These are phyloP conservation scores for Brachynemurus nebulosus DNA, from an alignment of 2,888 invertebrate genomes.

Conservation along the genomic window DNA sequence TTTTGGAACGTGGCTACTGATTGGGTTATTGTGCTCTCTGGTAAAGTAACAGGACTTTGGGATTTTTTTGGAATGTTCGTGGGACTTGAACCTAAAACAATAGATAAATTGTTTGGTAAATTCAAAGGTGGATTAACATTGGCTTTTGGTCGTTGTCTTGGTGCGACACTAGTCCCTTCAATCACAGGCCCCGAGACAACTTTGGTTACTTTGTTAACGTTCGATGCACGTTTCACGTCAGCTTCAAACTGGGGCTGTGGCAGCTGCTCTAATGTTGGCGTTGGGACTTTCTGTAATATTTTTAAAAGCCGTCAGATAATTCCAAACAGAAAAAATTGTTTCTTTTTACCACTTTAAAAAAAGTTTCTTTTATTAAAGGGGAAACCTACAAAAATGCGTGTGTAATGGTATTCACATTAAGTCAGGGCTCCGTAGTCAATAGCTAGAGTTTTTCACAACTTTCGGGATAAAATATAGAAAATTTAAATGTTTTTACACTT, in stretches of 20 bases:
- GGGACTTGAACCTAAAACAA: slow-evolving; percentile 40
- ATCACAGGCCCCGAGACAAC: slow-evolving; percentile 35
- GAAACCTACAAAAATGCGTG: too few species aligned
- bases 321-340: background rate
- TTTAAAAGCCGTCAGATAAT: background rate
- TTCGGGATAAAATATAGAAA: too few species aligned
- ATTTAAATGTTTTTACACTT: too few species aligned
- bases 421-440: too few species aligned
- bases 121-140: slow-evolving; percentile 31
- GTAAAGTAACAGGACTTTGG: slow-evolving; percentile 26
- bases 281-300: slow-evolving; percentile 44
- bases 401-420: too few species aligned
- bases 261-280: slow-evolving; percentile 49
- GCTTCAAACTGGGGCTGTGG: slow-evolving; percentile 52
- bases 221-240: slow-evolving; percentile 46
- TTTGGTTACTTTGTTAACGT: slow-evolving; percentile 32
- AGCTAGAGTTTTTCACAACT: too few species aligned
- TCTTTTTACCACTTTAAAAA: too few species aligned
- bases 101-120: slow-evolving; percentile 31
- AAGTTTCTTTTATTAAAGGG: too few species aligned
- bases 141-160: slow-evolving; percentile 69
- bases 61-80: slow-evolving; percentile 29
- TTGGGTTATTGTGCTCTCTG: slow-evolving; percentile 9
- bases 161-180: slow-evolving; percentile 69
- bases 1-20: slow-evolving; percentile 22